phyloP scores from a whole-genome alignment of 2,797 vertebrate genomes.

The Discoglossus pictus region DNA sequence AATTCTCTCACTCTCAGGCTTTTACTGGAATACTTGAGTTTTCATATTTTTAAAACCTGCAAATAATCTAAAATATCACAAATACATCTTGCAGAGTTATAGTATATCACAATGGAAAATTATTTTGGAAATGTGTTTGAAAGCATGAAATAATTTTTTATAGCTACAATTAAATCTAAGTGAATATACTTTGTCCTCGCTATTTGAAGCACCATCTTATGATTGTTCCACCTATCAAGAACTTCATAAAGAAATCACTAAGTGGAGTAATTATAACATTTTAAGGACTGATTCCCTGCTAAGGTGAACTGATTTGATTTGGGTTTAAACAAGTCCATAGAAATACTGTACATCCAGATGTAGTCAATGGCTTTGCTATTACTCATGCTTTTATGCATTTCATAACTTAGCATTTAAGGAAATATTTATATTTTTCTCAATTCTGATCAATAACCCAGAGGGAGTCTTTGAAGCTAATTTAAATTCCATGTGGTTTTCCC shows the following conservation, averaged over 20 bases:
- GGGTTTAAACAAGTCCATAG: constrained; percentile 10
- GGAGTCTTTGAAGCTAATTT: constrained; percentile 44
- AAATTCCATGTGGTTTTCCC: constrained; percentile 33
- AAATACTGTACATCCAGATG: neutral
- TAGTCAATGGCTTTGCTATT: constrained; percentile 31
- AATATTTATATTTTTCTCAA: constrained; percentile 34
- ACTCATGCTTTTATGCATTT: constrained; percentile 5
- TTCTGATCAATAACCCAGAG: constrained; percentile 42
- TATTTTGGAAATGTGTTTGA: too few relatives aligned
- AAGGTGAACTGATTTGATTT: constrained; percentile 9
- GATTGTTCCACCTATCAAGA: neutral
- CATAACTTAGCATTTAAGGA: constrained; percentile 31
- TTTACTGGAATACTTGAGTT: too few relatives aligned
- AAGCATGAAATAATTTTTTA: too few relatives aligned
- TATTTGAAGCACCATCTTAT: constrained; percentile 3
- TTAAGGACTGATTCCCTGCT: constrained; percentile 12
- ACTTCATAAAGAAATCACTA: constrained; percentile 11
- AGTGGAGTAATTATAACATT: neutral
- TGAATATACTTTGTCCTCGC: too few relatives aligned
- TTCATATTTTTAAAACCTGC: too few relatives aligned
- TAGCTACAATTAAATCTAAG: too few relatives aligned
- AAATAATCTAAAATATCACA: too few relatives aligned
- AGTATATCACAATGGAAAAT: too few relatives aligned
- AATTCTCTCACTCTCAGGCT: too few relatives aligned
- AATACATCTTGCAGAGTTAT: too few relatives aligned